Base-by-base conservation (phyloP, 2,113 vertebrate species). In the Sander lucioperca region DNA sequence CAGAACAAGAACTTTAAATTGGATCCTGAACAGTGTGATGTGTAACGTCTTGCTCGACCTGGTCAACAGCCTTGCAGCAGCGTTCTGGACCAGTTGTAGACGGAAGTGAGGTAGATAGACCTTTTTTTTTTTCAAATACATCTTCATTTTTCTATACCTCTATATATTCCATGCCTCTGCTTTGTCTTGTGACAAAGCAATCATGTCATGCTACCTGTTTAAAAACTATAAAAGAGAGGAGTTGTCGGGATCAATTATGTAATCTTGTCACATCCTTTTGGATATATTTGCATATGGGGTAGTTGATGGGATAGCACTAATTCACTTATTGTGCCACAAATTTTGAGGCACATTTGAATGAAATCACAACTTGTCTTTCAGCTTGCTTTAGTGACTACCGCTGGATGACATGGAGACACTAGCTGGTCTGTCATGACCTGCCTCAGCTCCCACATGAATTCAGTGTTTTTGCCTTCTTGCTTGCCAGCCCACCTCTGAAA, bases 381-480 rank as follows among this genome's bases (percentile, higher is more conserved):
- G 25, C 47, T 45, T 15, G 1, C 33, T 57, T 51, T 25, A 15
- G 14, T 62, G 21, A 16, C 56, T 33, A 48, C 18, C 1, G 16
- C 15, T 67, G 50, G 43, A 66, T 51, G 64, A 74, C 59, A 18
- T 51, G 30, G 74, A 70, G n/a, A 68, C 33, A 51, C 2, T 27
- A 16, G 16, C 59, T 56, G 6, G 19, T 61, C 59, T 54, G 43
- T 59, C 36, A 36, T 53, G 30, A 73, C 53, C 53, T 58, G 9
- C 9, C 30, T 50, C 27, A 69, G 63, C 51, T 86, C 80, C 68
- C 68, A 74, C 16, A 10, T 83, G 65, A 79, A 82, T 77, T 68
- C 66, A 77, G 2, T 70, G 50, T 65, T 48, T 77, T 64, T 69
- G 15, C 39, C 56, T 8, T 59, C 71, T 69, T 67, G 59, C 57